Percentiles rank a stretch among this genome's conserved stretches.
phyloP scores from a whole-genome alignment of 2,113 vertebrate genomes.

The Phocoena sinus region DNA sequence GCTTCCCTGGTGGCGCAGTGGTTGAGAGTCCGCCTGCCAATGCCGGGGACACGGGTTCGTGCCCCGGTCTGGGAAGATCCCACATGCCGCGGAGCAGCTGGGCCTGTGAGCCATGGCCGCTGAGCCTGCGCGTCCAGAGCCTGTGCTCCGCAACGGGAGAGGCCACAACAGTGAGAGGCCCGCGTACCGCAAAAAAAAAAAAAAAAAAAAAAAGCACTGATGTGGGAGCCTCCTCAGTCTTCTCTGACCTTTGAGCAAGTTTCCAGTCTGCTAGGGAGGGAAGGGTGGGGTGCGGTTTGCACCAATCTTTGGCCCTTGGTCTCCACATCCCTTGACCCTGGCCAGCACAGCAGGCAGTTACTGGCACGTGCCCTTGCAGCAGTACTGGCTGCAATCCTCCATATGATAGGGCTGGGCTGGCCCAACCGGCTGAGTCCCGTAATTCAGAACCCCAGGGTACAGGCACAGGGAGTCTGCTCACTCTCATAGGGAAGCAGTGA shows the following conservation, averaged over 20 bases:
- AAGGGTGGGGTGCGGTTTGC: not conserved
- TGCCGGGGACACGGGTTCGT: too few relatives aligned
- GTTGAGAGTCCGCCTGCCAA: too few relatives aligned
- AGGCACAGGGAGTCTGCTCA: not conserved
- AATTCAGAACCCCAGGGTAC: slow-evolving; percentile 31
- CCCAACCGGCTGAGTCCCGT: not conserved
- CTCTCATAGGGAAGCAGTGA: not conserved
- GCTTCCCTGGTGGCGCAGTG: too few relatives aligned
- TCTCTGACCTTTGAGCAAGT: not conserved
- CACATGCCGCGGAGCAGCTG: too few relatives aligned
- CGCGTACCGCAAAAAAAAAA: too few relatives aligned
- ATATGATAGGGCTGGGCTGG: not conserved
- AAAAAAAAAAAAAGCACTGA: not conserved
- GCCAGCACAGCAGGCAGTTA: not conserved
- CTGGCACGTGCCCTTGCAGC: not conserved
- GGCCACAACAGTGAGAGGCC: too few relatives aligned
- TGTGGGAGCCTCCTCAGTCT: not conserved
- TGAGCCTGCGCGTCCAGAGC: too few relatives aligned
- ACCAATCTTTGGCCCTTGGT: not conserved
- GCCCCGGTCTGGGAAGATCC: too few relatives aligned
- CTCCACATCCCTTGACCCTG: not conserved
- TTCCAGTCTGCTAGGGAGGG: not conserved
- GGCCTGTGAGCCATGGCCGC: too few relatives aligned
- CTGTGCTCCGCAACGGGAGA: too few relatives aligned
- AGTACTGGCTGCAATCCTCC: not conserved